These are phyloP conservation scores for Orchestes rusci DNA, from an alignment of 2,888 invertebrate genomes.

Conservation along the genomic window DNA sequence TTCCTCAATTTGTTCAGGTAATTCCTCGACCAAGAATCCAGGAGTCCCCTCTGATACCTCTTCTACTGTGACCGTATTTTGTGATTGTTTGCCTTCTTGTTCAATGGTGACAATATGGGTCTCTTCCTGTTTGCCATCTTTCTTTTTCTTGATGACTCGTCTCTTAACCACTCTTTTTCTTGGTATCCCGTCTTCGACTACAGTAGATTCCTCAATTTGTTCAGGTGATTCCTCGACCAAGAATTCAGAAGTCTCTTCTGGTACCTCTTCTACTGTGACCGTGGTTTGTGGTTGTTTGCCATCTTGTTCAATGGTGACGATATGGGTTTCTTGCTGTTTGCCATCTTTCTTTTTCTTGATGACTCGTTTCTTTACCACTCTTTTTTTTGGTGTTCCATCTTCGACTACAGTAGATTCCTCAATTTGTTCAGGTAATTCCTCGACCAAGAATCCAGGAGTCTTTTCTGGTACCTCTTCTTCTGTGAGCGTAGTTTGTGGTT, in stretches of 20 bases:
- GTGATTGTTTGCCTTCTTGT: constrained; percentile 35
- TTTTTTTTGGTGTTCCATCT: constrained; percentile 28
- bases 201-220: constrained; percentile 34
- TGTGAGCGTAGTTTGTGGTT: constrained; percentile 25
- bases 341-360: constrained; percentile 34
- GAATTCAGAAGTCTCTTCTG: constrained; percentile 36
- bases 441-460: constrained; percentile 21
- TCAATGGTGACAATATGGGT: constrained; percentile 36
- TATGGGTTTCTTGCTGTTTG: constrained; percentile 35
- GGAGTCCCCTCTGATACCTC: constrained; percentile 34
- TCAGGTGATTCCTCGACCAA: constrained; percentile 33
- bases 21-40: constrained; percentile 22
- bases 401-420: constrained; percentile 27
- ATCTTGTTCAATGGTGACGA: constrained; percentile 35
- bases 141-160: constrained; percentile 38
- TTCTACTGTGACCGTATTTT: constrained; percentile 27
- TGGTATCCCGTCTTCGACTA: constrained; percentile 30
- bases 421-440: constrained; percentile 32
- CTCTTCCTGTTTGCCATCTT: constrained; percentile 37
- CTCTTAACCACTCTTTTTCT: constrained; percentile 35
- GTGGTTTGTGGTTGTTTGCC: constrained; percentile 33
- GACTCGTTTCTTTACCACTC: constrained; percentile 31
- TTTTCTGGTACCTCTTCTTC: constrained; percentile 30
- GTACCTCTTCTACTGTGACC: constrained; percentile 34
- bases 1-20: constrained; percentile 31